Conservation (phyloP, 2,888 invertebrate genomes). For the Hipparchia sbordonii region DNA sequence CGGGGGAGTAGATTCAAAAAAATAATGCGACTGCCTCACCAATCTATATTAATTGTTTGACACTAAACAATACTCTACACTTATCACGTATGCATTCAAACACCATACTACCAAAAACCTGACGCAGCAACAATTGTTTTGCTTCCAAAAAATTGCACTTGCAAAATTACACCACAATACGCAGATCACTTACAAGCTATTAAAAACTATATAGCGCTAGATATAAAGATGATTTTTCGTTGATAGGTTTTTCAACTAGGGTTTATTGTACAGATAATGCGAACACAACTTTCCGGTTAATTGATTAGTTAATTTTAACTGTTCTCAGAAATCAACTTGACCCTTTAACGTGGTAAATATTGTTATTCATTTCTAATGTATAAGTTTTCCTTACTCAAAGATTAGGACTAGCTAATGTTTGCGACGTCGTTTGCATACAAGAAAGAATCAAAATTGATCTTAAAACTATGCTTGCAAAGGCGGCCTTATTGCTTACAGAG, state of each 20-base stretch:
- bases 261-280: slow-evolving; percentile 26
- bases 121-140: slow-evolving; percentile 10
- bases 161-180: neutral
- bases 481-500: no score
- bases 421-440: no score
- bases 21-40: neutral
- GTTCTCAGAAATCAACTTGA: slow-evolving; percentile 36
- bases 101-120: neutral
- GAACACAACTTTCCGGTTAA: slow-evolving; percentile 42
- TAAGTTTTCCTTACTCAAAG: no score
- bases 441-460: no score
- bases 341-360: slow-evolving; percentile 16
- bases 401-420: no score
- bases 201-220: neutral
- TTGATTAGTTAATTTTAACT: slow-evolving; percentile 44
- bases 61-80: slow-evolving; percentile 4
- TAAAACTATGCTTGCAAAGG: no score
- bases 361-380: neutral
- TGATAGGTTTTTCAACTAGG: neutral
- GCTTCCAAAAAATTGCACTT: slow-evolving; percentile 20
- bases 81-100: slow-evolving; percentile 13
- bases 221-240: neutral
- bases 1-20: no score
- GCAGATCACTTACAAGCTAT: neutral
- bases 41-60: neutral